Percentiles rank a stretch among this genome's conserved stretches.
These are phyloP conservation scores for Danaus chrysippus DNA, from an alignment of 2,888 invertebrate genomes.

Conservation along the genomic window DNA sequence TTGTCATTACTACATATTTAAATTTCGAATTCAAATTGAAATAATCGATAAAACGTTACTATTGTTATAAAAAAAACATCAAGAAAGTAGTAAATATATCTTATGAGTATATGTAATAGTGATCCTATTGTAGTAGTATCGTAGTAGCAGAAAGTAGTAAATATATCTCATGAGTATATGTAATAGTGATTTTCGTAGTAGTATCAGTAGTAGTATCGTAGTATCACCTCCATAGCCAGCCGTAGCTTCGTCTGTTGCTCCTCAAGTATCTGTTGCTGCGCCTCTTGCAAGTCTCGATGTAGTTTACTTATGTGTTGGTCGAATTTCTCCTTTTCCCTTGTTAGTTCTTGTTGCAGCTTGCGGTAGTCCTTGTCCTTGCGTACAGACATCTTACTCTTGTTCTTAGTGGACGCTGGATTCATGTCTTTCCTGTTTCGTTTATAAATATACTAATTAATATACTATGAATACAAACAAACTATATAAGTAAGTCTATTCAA, in stretches of 20 bases:
- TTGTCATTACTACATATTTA: no score
- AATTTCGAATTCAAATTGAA: no score
- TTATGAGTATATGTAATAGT: background rate
- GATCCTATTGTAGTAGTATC: background rate
- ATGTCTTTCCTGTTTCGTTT: slow-evolving; percentile 70
- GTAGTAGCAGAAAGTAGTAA: no score
- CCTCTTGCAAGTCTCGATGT: slow-evolving; percentile 92
- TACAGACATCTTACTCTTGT: slow-evolving; percentile 88
- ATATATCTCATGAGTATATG: background rate
- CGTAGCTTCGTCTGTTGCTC: slow-evolving; percentile 86
- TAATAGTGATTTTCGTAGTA: background rate
- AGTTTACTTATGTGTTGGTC: slow-evolving; percentile 91
- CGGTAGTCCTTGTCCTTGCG: slow-evolving; percentile 97
- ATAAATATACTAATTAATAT: no score
- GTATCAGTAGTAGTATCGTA: background rate
- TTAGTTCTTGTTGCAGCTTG: slow-evolving; percentile 95
- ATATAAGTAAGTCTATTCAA: no score
- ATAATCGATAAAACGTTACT: no score
- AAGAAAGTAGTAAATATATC: no score
- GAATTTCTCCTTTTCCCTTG: slow-evolving; percentile 96
- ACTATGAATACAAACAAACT: no score
- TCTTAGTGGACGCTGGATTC: slow-evolving; percentile 85
- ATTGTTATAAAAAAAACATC: no score
- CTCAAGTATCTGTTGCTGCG: slow-evolving; percentile 85
- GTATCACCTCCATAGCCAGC: slow-evolving; percentile 91